phyloP scores from a whole-genome alignment of 2,797 vertebrate species.

The Centropyge bicolor region DNA sequence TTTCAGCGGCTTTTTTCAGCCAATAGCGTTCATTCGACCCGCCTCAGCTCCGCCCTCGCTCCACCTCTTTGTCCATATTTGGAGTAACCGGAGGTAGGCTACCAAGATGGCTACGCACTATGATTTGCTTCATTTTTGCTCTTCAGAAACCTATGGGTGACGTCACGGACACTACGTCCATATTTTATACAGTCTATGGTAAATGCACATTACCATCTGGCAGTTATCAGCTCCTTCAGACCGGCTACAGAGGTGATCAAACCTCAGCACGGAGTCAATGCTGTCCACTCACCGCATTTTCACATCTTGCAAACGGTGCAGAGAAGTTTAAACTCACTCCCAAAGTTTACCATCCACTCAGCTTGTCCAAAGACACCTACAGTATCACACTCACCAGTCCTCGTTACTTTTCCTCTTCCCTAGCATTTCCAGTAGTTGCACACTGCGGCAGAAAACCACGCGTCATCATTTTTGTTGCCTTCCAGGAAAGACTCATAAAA shows the following conservation, averaged over 20 bases:
- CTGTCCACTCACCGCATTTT: background rate
- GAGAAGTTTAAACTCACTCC: conserved; percentile 43
- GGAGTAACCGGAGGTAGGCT: too few species aligned
- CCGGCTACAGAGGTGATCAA: conserved; percentile 23
- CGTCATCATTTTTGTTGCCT: conserved; percentile 68
- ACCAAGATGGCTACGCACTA: too few species aligned
- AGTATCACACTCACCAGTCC: conserved; percentile 10
- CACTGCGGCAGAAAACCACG: conserved; percentile 47
- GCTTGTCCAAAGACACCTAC: conserved; percentile 42
- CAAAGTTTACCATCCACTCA: conserved; percentile 27
- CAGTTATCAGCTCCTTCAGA: conserved; percentile 2
- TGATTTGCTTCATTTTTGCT: too few species aligned
- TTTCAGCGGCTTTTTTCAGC: too few species aligned
- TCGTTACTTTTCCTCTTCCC: conserved; percentile 10
- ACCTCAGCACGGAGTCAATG: conserved; percentile 19
- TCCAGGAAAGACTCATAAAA: conserved; percentile 71
- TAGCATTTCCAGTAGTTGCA: conserved; percentile 45
- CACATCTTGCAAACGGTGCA: conserved; percentile 49
- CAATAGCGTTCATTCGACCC: too few species aligned
- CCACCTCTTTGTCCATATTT: too few species aligned
- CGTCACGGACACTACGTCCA: too few species aligned
- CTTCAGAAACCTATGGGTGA: too few species aligned
- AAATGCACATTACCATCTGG: background rate
- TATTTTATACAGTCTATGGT: too few species aligned
- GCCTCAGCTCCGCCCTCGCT: too few species aligned